Evolutionary conservation across 37 sponge, comb jelly and placozoan species (phyloP), one percentile per base, ranked within the genome.

Genomic region (Haliclona indistincta): DNA sequence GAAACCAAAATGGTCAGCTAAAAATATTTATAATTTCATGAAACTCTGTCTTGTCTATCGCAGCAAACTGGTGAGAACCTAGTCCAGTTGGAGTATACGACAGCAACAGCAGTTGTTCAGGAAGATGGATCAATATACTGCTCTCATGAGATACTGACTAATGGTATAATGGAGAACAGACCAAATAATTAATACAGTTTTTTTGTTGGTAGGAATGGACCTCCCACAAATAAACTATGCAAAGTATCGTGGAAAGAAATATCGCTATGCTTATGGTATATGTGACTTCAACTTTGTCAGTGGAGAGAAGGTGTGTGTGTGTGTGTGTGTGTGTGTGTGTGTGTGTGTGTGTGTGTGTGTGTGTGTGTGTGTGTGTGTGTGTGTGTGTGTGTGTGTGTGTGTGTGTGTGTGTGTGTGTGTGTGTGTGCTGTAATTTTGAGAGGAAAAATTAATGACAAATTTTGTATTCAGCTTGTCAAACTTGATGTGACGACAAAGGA

Each of bases 81-180:
- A 25, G 74, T 74, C 17, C 56, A 39, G 38, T 61, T 74, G 74
- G 30, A 58, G 1, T 10, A 56, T 61, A 58, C 74, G 1, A 15
- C 22, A 42, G 74, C 74, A 25, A 38, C 74, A 39, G 74, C 74
- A 37, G 15, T 39, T 17, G 61, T 74, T n/a, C 62, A 74, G 38
- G 38, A 73, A n/a, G 74, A 74, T 74, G 74, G 74, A 15, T 43
- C 41, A 13, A 36, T 74, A 2, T 2, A 43, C 0, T 74, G 74
- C 41, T 20, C 4, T 23, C 62, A 37, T 58, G 61, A 74, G 29
- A 23, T 39, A 20, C 58, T 74, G 26, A 60, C 74, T n/a, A n/a
- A n/a, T n/a, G n/a, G n/a, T n/a, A n/a, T n/a, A n/a, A n/a, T n/a
- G n/a, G n/a, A n/a, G n/a, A n/a, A n/a, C n/a, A n/a, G n/a, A n/a